Base-by-base conservation (phyloP, 1,140 invertebrate genomes). In the Musca vetustissima region DNA sequence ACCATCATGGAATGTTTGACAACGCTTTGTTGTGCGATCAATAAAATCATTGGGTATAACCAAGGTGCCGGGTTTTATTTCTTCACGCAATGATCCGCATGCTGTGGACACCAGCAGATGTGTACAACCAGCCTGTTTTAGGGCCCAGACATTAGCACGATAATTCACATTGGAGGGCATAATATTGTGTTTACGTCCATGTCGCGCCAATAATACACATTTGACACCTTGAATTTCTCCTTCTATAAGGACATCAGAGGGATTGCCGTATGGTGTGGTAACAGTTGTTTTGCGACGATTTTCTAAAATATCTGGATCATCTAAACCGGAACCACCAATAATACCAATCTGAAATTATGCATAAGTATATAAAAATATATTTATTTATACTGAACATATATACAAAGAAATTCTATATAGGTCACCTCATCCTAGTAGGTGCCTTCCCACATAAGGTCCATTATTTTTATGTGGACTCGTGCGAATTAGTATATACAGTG, bases 131-230 rank as follows among this genome's bases (percentile, higher is more conserved):
- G 88, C 85, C 67, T 91, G 76, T 72, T 94, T 92, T 64, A 99
- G 83, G 1, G 97, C 96, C 91, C 94, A 97, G 53, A 99, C 91
- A 81, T 99, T 99, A 3, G 97, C 98, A 70, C 97, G 88, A 83
- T 98, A 99, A 83, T 99, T 99, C 0, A 99, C 80, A 66, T 83
- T 80, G 7, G 77, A 76, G 0, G 96, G 96, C 82, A 86, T 90
- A 36, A 93, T 88, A 57, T 86, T 86, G 82, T 99, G 97, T 61
- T 91, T 90, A 48, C 90, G 84, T 2, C 96, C 96, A 86, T 99
- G 98, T 74, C 97, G 91, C 0, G 95, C 91, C 15, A 98, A 77
- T 6, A 98, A 78, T 0, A 95, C 90, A 81, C 94, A 94, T 1
- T 73, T 73, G 0, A 80, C 78, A 0, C 78, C 91, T 64, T 85